phyloP scores from a whole-genome alignment of 2,888 invertebrate genomes.

The Chaetogeoica ovagalla region DNA sequence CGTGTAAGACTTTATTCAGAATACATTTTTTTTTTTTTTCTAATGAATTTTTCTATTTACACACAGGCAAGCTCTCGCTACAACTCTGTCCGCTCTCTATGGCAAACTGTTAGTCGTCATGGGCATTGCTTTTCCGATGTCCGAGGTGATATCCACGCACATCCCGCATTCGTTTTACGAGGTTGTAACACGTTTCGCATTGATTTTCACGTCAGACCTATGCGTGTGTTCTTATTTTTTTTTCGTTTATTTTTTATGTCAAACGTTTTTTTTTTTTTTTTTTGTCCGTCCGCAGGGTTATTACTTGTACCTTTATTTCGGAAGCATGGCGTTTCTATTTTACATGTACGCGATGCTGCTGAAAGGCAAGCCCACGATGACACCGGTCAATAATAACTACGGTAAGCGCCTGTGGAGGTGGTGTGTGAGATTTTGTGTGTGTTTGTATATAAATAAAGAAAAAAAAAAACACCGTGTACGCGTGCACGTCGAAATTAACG shows the following conservation, averaged over 20 bases:
- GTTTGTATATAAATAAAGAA: neutral
- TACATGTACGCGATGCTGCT: conserved; percentile 79
- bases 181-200: conserved; percentile 62
- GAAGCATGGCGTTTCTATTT: conserved; percentile 80
- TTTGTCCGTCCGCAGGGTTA: conserved; percentile 66
- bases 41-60: conserved; percentile 29
- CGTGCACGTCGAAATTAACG: no score
- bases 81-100: conserved; percentile 88
- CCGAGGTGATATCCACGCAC: conserved; percentile 92
- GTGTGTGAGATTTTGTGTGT: neutral
- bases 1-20: no score
- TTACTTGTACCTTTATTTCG: conserved; percentile 83
- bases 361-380: conserved; percentile 47
- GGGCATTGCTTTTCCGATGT: conserved; percentile 94
- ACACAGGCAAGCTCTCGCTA: conserved; percentile 82
- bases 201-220: neutral
- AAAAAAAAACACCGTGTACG: no score
- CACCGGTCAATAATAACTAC: conserved; percentile 28
- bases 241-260: conserved; percentile 54
- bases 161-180: conserved; percentile 93
- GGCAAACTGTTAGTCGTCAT: conserved; percentile 91
- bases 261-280: neutral
- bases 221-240: neutral
- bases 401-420: neutral
- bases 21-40: no score